Evolutionary conservation across 1,140 invertebrate genomes (phyloP).

Genomic region (Propsilocerus akamusi): DNA sequence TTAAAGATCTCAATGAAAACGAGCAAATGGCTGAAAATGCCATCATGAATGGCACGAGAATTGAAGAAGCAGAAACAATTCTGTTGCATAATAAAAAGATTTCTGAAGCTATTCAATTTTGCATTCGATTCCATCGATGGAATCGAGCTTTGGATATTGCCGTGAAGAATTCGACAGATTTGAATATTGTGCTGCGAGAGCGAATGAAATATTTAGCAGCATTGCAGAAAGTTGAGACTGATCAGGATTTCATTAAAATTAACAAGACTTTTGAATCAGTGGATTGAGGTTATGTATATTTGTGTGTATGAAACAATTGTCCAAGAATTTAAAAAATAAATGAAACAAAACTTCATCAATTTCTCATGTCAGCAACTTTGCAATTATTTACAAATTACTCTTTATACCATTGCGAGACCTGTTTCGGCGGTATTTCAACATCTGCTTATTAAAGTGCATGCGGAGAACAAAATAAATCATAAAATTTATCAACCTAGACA

Average conservation of each 20-base stretch:
- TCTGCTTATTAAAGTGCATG: too few species aligned
- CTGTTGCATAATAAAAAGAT: conserved; percentile 58
- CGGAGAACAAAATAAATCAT: too few species aligned
- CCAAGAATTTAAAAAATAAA: not conserved
- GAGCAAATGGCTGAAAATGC: conserved; percentile 63
- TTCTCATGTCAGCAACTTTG: too few species aligned
- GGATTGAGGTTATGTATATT: conserved; percentile 23
- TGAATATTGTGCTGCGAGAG: conserved; percentile 60
- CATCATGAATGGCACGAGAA: conserved; percentile 49
- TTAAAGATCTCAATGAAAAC: conserved; percentile 35
- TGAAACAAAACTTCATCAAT: too few species aligned
- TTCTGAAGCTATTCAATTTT: conserved; percentile 58
- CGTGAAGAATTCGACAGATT: conserved; percentile 53
- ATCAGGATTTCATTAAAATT: conserved; percentile 46
- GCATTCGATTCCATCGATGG: conserved; percentile 75
- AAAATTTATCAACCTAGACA: too few species aligned
- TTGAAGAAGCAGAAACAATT: conserved; percentile 63
- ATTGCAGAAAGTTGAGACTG: conserved; percentile 58
- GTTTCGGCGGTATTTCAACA: too few species aligned
- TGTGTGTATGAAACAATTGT: conserved; percentile 9
- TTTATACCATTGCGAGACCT: too few species aligned
- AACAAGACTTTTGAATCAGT: too few species aligned
- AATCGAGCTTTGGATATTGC: conserved; percentile 73
- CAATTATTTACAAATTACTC: too few species aligned
- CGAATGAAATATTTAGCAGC: conserved; percentile 53